Conservation (phyloP, 2,113 vertebrate genomes). For the Orycteropus afer region DNA sequence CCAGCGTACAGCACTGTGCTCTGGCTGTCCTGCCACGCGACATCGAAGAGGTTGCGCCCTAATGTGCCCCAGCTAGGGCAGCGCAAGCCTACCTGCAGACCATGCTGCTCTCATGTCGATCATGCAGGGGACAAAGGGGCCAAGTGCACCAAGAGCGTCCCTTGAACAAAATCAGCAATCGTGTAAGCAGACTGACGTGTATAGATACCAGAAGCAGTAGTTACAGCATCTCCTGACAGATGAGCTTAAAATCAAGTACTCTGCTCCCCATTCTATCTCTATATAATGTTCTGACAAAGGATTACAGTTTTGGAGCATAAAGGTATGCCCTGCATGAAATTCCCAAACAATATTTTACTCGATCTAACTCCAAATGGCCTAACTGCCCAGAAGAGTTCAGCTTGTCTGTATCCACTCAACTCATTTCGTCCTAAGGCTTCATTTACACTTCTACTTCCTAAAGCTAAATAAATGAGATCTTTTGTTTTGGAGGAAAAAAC, state of each 20-base stretch:
- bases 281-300: conserved; percentile 73
- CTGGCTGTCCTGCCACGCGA: conserved; percentile 78
- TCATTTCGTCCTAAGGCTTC: conserved; percentile 80
- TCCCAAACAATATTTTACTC: conserved; percentile 75
- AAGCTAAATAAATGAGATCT: conserved; percentile 80
- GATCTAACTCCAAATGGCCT: conserved; percentile 76
- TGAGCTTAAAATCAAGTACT: conserved; percentile 73
- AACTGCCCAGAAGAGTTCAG: conserved; percentile 77
- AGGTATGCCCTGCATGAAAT: conserved; percentile 67
- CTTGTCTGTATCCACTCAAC: conserved; percentile 68
- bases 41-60: conserved; percentile 74
- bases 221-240: conserved; percentile 68
- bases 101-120: conserved; percentile 68
- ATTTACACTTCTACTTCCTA: conserved; percentile 77
- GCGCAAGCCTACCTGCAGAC: conserved; percentile 67
- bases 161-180: conserved; percentile 69
- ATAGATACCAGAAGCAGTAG: conserved; percentile 68
- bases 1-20: conserved; percentile 80
- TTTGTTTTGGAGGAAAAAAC: conserved; percentile 51
- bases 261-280: conserved; percentile 73
- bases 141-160: conserved; percentile 45
- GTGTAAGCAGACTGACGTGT: conserved; percentile 72
- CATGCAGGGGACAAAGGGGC: conserved; percentile 76
- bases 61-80: conserved; percentile 61
- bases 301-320: conserved; percentile 73